Evolutionary conservation across 2,797 vertebrate species (phyloP), one percentile per base, ranked within the genome.

Genomic region (Mareca penelope): DNA sequence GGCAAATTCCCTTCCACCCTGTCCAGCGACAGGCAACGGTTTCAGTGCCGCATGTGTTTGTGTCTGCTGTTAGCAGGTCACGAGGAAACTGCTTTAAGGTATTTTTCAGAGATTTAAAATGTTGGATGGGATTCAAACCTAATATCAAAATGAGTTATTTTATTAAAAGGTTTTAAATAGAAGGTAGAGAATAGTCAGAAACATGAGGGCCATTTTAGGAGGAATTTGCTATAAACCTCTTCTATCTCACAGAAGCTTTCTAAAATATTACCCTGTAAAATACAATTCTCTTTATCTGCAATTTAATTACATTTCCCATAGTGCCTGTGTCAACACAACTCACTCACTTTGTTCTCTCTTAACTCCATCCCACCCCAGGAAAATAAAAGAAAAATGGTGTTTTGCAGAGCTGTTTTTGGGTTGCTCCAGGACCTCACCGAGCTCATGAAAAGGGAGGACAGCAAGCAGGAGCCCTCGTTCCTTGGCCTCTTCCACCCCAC

Each of bases 121-220:
- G 85, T 77, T 96, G 93, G 96, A 96, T 90, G 81, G 73, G 61
- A 95, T 97, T 97, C 89, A 96, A 97, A 61, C 91, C 85, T 96
- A 93, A 96, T 97, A 97, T 95, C 92, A 77, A 88, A 97, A 97
- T 97, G 97, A 96, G 92, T 95, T 80, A 89, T 97, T 96, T 98
- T 95, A 97, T 96, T 96, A 97, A 97, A 97, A 96, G 86, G 92
- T 95, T 97, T 97, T 96, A 96, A 96, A 95, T 95, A 90, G 92
- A 93, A 90, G 85, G 90, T 75, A 80, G 23, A 28, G 82, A 70
- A 68, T 72, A 68, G 80, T 85, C 63, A 21, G 93, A 87, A 82
- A 80, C 89, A 87, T 89, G 88, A 93, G 86, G 44, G 91, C 63
- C 89, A 52, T 96, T 95, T 94, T 86, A 82, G 84, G 76, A 88